Evolutionary conservation across 2,888 invertebrate genomes (phyloP), one percentile per base, ranked within the genome.

Genomic region (Mythimna impura): DNA sequence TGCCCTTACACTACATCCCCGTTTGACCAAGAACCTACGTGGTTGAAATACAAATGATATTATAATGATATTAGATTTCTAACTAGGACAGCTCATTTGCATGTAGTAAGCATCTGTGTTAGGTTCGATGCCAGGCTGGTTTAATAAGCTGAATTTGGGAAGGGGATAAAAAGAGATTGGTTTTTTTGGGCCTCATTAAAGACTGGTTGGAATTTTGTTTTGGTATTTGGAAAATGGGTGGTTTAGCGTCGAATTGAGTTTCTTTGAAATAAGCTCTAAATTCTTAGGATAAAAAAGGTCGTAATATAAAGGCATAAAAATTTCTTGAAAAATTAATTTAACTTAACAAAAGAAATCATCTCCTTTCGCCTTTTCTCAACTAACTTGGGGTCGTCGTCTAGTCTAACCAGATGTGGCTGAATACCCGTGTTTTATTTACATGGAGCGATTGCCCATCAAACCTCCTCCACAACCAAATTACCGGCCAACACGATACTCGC

Each of bases 31-130:
- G 34, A 57, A 50, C 61, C 57, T 68, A 70, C 81, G 85, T 84
- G 85, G 60, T 67, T 57, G 40, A 71, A 71, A 72, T 84, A 75
- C 72, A 64, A 82, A 85, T 58, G 30, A 17, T 66, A 70, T 74
- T 74, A 78, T 60, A 71, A 81, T 67, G 57, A 69, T 78, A 80
- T 82, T 82, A 73, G 55, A 67, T 73, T 73, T 66, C 66, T 78
- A 72, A 81, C 82, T 68, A 66, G 63, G 22, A 57, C 63, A n/a
- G 57, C 61, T 71, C 74, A 80, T 82, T 80, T 78, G 70, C 73
- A 82, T 80, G 79, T 62, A 58, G 69, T 62, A 63, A 68, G 67
- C 62, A 63, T 78, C 69, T 66, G 67, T 34, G 55, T 61, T 52
- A 76, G 52, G 36, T 76, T 67, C 25, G 40, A 62, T 57, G 65